Conservation (phyloP, 2,113 vertebrate species). For the Sporophila hypoxantha region DNA sequence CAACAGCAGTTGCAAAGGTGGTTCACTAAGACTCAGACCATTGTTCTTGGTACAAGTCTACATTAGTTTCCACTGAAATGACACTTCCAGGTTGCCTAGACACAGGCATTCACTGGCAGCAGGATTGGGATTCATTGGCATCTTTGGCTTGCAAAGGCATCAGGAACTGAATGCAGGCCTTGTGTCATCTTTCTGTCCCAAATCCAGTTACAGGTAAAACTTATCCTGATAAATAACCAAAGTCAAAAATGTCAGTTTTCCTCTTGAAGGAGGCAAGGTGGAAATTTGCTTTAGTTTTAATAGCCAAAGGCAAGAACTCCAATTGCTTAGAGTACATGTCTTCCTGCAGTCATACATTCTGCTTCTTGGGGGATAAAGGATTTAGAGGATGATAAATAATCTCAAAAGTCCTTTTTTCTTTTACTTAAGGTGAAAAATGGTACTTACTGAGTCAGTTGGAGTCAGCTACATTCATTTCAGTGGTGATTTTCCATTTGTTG, state of each 20-base stretch:
- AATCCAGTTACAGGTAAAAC: not conserved
- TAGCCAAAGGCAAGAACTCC: not conserved
- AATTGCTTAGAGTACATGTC: not conserved
- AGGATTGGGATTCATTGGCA: not conserved
- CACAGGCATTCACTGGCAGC: not conserved
- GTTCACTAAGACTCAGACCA: not conserved
- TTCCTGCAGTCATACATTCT: not conserved
- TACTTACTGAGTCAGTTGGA: not conserved
- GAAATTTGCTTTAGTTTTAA: not conserved
- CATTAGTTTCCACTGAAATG: fast-evolving
- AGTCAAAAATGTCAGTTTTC: not conserved
- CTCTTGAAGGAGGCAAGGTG: not conserved
- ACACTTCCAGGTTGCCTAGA: not conserved
- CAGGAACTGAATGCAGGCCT: not conserved
- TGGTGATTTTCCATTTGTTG: slow-evolving; percentile 1
- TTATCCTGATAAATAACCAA: not conserved
- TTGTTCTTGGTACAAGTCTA: not conserved
- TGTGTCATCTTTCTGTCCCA: not conserved
- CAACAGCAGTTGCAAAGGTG: not conserved
- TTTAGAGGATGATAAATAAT: not conserved
- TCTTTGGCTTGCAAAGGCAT: not conserved
- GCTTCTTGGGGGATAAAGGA: not conserved
- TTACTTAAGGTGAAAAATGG: not conserved
- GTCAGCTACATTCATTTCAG: not conserved
- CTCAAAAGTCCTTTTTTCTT: slow-evolving; percentile 3